phyloP scores from a whole-genome alignment of 53 echinoderm and acorn worm species.

The Apostichopus leukothele region DNA sequence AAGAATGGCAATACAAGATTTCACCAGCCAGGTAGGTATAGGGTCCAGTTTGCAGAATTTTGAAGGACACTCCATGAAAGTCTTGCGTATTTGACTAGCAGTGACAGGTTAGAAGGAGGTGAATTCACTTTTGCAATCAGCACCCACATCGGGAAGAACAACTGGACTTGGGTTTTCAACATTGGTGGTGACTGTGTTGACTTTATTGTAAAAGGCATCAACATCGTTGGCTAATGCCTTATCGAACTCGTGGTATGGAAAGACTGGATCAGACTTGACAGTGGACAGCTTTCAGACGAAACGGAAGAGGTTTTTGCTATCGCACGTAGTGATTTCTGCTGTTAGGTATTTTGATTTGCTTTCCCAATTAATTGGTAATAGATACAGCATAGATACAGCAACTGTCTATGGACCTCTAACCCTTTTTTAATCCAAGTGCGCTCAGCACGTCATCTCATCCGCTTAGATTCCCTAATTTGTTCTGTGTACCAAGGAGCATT shows the following conservation, averaged over 20 bases:
- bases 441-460: slow-evolving; percentile 44
- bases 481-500: slow-evolving; percentile 45
- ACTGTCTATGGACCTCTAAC: slow-evolving; percentile 11
- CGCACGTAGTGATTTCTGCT: slow-evolving; percentile 11
- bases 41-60: too few relatives aligned
- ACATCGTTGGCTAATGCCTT: neutral
- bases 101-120: too few relatives aligned
- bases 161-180: too few relatives aligned
- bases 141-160: too few relatives aligned
- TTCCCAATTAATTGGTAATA: slow-evolving; percentile 15
- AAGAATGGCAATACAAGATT: too few relatives aligned
- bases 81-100: too few relatives aligned
- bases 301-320: slow-evolving; percentile 26
- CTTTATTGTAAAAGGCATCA: slow-evolving; percentile 19
- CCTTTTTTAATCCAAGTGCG: slow-evolving; percentile 26
- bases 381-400: slow-evolving; percentile 38
- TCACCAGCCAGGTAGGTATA: too few relatives aligned
- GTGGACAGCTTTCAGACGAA: slow-evolving; percentile 44
- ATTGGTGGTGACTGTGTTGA: too few relatives aligned
- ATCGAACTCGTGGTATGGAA: slow-evolving; percentile 40
- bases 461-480: slow-evolving; percentile 36
- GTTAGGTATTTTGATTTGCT: slow-evolving; percentile 39
- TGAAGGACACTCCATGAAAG: too few relatives aligned
- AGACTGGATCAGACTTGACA: neutral
- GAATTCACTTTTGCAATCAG: too few relatives aligned